Evolutionary conservation across 2,888 invertebrate genomes (phyloP).

Genomic region (Dilophus febrilis): DNA sequence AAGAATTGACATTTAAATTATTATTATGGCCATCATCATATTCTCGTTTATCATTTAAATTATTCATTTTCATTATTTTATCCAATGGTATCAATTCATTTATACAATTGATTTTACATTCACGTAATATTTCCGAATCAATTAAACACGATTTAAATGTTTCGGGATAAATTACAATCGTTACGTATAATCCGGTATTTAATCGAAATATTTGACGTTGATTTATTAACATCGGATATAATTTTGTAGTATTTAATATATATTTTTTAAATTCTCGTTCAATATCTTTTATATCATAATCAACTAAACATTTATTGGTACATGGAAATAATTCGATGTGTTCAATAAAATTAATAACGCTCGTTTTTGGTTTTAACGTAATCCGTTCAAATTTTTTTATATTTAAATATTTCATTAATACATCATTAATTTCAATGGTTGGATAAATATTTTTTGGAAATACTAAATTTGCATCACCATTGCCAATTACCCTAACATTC

Average conservation of each 20-base stretch:
- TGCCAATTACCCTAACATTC: constrained; percentile 16
- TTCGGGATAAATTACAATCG: constrained; percentile 26
- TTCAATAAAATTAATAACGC: constrained; percentile 27
- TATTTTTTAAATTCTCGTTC: constrained; percentile 28
- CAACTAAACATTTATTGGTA: constrained; percentile 21
- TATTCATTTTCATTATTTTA: background rate
- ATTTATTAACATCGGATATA: constrained; percentile 23
- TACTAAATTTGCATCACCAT: constrained; percentile 17
- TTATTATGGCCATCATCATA: constrained; percentile 4
- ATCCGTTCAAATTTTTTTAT: constrained; percentile 25
- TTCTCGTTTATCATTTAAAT: background rate
- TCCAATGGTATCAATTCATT: constrained; percentile 22
- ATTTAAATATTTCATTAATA: constrained; percentile 24
- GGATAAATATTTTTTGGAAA: constrained; percentile 23
- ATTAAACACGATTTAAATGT: constrained; percentile 28
- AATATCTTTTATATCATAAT: constrained; percentile 20
- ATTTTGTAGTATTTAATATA: constrained; percentile 23
- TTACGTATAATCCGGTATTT: constrained; percentile 21
- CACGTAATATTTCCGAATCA: constrained; percentile 28
- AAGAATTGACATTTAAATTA: constrained; percentile 13
- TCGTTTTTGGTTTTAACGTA: constrained; percentile 22
- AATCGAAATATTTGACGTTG: constrained; percentile 27
- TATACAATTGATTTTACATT: constrained; percentile 26
- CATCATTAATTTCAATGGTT: constrained; percentile 26
- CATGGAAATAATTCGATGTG: constrained; percentile 26